Evolutionary conservation across 2,113 vertebrate species (phyloP).

Genomic region (Lepus europaeus): DNA sequence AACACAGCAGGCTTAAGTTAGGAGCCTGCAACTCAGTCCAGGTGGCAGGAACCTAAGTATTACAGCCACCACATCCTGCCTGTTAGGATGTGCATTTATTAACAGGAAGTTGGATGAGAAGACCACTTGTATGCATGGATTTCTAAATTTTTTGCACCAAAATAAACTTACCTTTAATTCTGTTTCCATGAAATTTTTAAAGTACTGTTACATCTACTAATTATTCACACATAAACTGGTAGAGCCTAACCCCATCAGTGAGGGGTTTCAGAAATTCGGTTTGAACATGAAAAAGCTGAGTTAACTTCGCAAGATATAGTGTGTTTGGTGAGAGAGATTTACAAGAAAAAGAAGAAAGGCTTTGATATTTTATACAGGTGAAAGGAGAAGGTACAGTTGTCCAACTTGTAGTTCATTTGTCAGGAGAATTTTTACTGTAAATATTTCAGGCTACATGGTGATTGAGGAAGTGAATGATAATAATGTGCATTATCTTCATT

Average conservation of each 20-base stretch:
- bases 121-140: no score
- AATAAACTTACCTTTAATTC: no score
- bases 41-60: no score
- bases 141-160: no score
- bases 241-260: background rate
- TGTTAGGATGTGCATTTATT: no score
- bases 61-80: no score
- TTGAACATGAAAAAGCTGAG: conserved; percentile 2
- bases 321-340: conserved; percentile 16
- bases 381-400: background rate
- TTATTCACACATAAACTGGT: background rate
- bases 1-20: no score
- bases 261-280: conserved; percentile 5
- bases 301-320: background rate
- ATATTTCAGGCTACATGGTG: conserved; percentile 36
- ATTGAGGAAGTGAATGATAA: background rate
- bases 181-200: no score
- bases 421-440: background rate
- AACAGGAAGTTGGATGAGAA: no score
- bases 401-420: conserved; percentile 13
- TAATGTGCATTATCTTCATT: background rate
- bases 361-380: conserved; percentile 21
- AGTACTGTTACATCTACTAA: background rate
- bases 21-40: no score
- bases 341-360: background rate